A percentile compares a stretch with the other conserved stretches of the same genome.
Evolutionary conservation across 2,797 vertebrate genomes (phyloP).

Genomic region (Pseudocheirus occidentalis): DNA sequence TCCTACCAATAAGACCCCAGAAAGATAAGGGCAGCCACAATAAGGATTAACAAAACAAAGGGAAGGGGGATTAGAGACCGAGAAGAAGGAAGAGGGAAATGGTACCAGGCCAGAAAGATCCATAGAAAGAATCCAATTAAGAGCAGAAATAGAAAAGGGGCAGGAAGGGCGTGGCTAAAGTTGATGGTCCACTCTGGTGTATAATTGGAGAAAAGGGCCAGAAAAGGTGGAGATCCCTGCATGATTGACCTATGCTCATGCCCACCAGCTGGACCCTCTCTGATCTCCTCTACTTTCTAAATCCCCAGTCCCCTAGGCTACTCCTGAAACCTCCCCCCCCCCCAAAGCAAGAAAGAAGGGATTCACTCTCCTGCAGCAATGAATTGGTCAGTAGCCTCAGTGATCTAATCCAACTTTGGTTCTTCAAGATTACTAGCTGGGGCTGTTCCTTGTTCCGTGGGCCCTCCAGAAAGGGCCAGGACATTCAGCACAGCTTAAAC

Average conservation of each 20-base stretch:
- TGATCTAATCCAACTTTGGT: background rate
- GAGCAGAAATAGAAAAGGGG: background rate
- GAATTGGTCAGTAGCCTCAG: background rate
- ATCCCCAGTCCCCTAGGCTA: background rate
- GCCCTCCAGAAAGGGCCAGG: background rate
- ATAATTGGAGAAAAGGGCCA: background rate
- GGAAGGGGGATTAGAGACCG: background rate
- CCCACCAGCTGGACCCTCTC: background rate
- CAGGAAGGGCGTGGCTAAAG: background rate
- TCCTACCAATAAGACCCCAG: background rate
- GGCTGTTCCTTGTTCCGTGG: background rate
- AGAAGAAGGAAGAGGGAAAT: slow-evolving; percentile 17
- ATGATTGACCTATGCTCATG: background rate
- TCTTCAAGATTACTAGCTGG: background rate
- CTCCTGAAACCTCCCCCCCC: background rate
- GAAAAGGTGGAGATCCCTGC: background rate
- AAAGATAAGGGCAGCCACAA: background rate
- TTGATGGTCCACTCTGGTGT: background rate
- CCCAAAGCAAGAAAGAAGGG: background rate
- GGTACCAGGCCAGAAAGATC: background rate
- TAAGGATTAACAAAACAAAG: slow-evolving; percentile 7
- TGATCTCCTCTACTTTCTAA: slow-evolving; percentile 4
- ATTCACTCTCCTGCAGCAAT: background rate
- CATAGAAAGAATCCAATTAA: background rate
- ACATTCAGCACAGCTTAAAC: background rate